These are phyloP conservation scores for Eilema sororculum DNA, from an alignment of 2,888 invertebrate genomes.

Conservation along the genomic window DNA sequence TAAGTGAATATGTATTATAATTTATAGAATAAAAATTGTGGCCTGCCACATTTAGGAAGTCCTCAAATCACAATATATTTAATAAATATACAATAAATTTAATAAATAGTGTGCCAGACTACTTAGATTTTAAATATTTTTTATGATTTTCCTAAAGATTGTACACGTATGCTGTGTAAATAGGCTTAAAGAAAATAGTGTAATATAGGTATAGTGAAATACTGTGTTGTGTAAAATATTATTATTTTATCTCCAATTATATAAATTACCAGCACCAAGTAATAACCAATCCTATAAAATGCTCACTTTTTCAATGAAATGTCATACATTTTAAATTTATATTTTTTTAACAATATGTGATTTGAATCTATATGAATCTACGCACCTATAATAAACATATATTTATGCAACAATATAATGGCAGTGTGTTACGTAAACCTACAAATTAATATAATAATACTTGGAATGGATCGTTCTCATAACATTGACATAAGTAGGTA, in stretches of 20 bases:
- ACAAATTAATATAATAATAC: conserved; percentile 47
- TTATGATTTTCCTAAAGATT: conserved; percentile 17
- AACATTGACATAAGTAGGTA: conserved; percentile 17
- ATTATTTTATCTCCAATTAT: conserved; percentile 21
- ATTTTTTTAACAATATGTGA: conserved; percentile 36
- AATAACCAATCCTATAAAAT: conserved; percentile 39
- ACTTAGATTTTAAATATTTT: conserved; percentile 15
- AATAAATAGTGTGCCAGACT: conserved; percentile 37
- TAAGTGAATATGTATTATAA: not conserved
- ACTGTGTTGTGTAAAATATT: conserved; percentile 16
- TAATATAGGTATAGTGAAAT: conserved; percentile 18
- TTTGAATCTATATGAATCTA: conserved; percentile 40
- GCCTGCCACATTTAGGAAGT: conserved; percentile 64
- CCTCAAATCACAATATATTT: conserved; percentile 38
- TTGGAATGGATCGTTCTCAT: conserved; percentile 26
- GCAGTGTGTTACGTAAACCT: conserved; percentile 62
- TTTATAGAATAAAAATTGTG: conserved; percentile 45
- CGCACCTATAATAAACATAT: conserved; percentile 40
- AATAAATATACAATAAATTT: conserved; percentile 20
- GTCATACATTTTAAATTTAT: conserved; percentile 39
- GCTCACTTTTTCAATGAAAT: conserved; percentile 30
- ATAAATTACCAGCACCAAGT: conserved; percentile 47
- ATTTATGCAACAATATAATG: conserved; percentile 64
- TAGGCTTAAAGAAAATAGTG: conserved; percentile 19
- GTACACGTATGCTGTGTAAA: conserved; percentile 25